Percentiles rank a stretch among this genome's conserved stretches.
Conservation (phyloP, 2,888 invertebrate genomes). For the Eugnorisma glareosa region DNA sequence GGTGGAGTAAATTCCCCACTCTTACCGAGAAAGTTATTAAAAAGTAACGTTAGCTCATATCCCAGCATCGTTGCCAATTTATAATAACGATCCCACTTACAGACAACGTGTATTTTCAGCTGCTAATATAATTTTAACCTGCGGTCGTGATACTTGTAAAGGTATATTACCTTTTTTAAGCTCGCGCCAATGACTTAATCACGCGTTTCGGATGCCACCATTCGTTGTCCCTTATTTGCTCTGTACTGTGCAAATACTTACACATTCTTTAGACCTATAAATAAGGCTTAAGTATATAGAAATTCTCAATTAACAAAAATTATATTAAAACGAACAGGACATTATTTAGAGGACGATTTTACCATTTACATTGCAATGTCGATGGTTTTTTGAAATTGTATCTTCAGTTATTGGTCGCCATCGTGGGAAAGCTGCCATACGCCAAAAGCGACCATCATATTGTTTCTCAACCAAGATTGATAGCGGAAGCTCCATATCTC, state of each 20-base stretch:
- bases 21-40: conserved; percentile 76
- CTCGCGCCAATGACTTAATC: conserved; percentile 62
- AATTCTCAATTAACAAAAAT: conserved; percentile 24
- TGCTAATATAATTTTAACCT: conserved; percentile 67
- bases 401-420: conserved; percentile 35
- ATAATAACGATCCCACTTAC: conserved; percentile 70
- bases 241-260: conserved; percentile 20
- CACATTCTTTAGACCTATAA: neutral
- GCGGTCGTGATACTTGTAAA: conserved; percentile 53
- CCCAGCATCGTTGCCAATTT: conserved; percentile 72
- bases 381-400: conserved; percentile 16
- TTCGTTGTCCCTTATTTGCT: conserved; percentile 36
- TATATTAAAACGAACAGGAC: conserved; percentile 9
- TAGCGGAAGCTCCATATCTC: conserved; percentile 84
- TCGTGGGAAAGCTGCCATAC: conserved; percentile 77
- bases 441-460: conserved; percentile 73
- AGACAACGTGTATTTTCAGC: conserved; percentile 62
- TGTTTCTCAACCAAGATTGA: conserved; percentile 84
- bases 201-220: conserved; percentile 55
- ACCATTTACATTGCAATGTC: neutral
- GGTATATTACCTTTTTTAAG: conserved; percentile 52
- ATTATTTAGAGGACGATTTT: neutral
- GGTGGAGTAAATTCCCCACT: conserved; percentile 66
- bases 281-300: conserved; percentile 15
- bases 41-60: conserved; percentile 72